Conservation (phyloP, 2,113 vertebrate species). For the Pangasianodon hypophthalmus region DNA sequence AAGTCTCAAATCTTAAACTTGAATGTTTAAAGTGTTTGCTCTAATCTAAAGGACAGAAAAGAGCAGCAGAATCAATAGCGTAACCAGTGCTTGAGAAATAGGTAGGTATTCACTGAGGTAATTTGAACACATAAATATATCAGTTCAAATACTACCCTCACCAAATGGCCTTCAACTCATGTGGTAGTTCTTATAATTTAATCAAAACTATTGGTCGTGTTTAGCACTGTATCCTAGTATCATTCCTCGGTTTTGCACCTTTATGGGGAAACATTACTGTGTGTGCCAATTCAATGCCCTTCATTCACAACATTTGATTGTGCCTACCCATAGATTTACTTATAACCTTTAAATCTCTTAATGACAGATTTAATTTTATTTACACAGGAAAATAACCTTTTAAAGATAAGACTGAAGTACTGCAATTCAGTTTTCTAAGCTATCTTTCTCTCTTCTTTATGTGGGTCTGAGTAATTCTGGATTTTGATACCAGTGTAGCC, state of each 20-base stretch:
- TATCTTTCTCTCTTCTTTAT: not conserved
- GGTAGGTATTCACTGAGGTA: not conserved
- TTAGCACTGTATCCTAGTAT: not conserved
- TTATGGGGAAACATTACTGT: not conserved
- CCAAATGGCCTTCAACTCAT: not conserved
- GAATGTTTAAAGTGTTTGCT: conserved; percentile 13
- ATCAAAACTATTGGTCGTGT: not conserved
- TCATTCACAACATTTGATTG: not conserved
- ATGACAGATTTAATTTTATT: not conserved
- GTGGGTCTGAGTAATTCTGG: not conserved
- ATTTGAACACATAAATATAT: not conserved
- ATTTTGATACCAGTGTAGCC: conserved; percentile 16
- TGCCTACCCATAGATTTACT: not conserved
- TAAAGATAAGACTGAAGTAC: not conserved
- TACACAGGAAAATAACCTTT: not conserved
- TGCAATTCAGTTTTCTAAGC: not conserved
- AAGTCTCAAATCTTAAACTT: conserved; percentile 9
- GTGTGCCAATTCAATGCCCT: not conserved
- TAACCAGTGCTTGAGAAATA: not conserved
- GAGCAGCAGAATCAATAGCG: not conserved
- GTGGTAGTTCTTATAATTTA: not conserved
- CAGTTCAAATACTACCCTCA: conserved; percentile 5
- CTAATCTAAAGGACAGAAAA: conserved; percentile 1
- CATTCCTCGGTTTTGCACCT: not conserved
- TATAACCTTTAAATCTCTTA: not conserved